A percentile compares a stretch with the other conserved stretches of the same genome.
Evolutionary conservation across 1,140 invertebrate genomes (phyloP).

Genomic region (Probaryconus sp.): DNA sequence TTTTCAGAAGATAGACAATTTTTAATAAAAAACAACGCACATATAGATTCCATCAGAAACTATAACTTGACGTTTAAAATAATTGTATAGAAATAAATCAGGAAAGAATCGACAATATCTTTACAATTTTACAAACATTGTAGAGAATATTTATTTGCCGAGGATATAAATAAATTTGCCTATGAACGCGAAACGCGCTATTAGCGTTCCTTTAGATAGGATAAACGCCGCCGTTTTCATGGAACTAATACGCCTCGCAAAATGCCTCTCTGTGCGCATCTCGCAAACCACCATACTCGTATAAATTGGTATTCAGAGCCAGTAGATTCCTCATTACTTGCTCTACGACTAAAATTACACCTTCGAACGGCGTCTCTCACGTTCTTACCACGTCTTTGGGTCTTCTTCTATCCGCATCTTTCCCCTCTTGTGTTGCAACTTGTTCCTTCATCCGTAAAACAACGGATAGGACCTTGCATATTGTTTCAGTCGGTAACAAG

Average conservation of each 20-base stretch:
- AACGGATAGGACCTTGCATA: slow-evolving; percentile 14
- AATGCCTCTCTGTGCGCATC: slow-evolving; percentile 45
- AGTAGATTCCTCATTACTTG: slow-evolving; percentile 73
- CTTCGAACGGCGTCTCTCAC: slow-evolving; percentile 67
- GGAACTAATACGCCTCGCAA: slow-evolving; percentile 49
- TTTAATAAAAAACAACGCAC: too few species aligned
- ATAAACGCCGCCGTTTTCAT: slow-evolving; percentile 47
- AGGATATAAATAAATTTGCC: slow-evolving; percentile 14
- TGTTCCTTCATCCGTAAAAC: slow-evolving; percentile 8
- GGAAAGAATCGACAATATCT: too few species aligned
- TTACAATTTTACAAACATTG: too few species aligned
- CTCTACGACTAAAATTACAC: slow-evolving; percentile 71
- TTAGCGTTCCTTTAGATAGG: slow-evolving; percentile 17
- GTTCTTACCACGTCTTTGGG: slow-evolving; percentile 59
- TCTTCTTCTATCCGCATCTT: slow-evolving; percentile 30
- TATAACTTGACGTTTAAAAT: too few species aligned
- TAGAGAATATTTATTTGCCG: not conserved
- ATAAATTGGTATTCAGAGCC: slow-evolving; percentile 72
- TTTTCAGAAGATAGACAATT: too few species aligned
- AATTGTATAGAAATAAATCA: too few species aligned
- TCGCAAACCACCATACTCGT: slow-evolving; percentile 50
- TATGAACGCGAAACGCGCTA: slow-evolving; percentile 14
- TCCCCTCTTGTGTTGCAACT: slow-evolving; percentile 19
- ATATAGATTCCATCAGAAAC: too few species aligned
- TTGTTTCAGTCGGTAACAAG: slow-evolving; percentile 49